Percentiles rank a stretch among this genome's conserved stretches.
Conservation (phyloP, 2,113 vertebrate species). For the Archocentrus centrarchus region DNA sequence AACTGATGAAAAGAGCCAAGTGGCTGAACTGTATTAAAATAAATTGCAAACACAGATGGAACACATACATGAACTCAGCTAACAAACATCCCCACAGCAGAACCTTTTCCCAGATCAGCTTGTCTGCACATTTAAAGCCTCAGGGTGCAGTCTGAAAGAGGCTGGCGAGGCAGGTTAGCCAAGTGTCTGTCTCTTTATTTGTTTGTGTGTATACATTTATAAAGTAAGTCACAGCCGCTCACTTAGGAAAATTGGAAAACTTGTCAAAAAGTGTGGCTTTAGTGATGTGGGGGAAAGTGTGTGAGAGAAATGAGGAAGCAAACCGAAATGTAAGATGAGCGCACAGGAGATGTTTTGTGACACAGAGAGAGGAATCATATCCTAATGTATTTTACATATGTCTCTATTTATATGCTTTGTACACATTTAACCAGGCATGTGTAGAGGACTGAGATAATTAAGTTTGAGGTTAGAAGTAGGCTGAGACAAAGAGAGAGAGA, state of each 20-base stretch:
- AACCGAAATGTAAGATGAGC: neutral
- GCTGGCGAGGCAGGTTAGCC: neutral
- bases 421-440: neutral
- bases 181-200: neutral
- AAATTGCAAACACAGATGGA: slow-evolving; percentile 60
- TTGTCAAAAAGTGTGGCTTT: slow-evolving; percentile 18
- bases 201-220: neutral
- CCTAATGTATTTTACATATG: slow-evolving; percentile 19
- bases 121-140: slow-evolving; percentile 13
- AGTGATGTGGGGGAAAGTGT: slow-evolving; percentile 6
- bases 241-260: slow-evolving; percentile 16
- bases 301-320: neutral
- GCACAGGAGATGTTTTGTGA: slow-evolving; percentile 25
- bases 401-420: neutral
- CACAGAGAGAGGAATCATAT: neutral
- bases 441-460: neutral
- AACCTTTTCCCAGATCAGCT: slow-evolving; percentile 1
- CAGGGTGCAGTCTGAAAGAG: slow-evolving; percentile 24
- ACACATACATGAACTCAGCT: slow-evolving; percentile 1
- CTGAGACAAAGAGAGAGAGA: slow-evolving; percentile 21
- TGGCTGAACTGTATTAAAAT: slow-evolving; percentile 45
- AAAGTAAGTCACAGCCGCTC: neutral
- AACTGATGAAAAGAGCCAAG: slow-evolving; percentile 37
- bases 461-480: neutral
- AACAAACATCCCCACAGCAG: slow-evolving; percentile 37